Evolutionary conservation across 2,113 vertebrate species (phyloP), one percentile per base, ranked within the genome.

Genomic region (Spea multiplicata): DNA sequence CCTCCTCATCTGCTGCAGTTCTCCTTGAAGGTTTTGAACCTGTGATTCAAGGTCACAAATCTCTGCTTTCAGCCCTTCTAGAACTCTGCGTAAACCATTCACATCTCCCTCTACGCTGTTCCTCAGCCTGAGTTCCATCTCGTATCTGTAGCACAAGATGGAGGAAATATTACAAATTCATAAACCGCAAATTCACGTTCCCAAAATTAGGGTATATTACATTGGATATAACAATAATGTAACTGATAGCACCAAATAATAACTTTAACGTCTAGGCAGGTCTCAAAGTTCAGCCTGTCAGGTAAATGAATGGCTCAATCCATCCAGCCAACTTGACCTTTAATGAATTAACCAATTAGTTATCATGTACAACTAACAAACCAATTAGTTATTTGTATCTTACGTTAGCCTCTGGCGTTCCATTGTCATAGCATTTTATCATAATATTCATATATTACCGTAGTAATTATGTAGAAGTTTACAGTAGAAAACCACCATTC

Each of bases 81-180:
- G 84, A 64, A 90, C 86, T 6, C 82, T 74, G 45, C 82, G 86
- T 55, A 91, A 85, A 3, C 86, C 78, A 0, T 85, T 86, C 4
- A 91, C 84, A 62, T 91, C 89, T 0, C 84, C 78, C 75, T 91
- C 89, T 46, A 92, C 88, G 48, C 86, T 82, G 76, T 87, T 87
- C n/a, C 86, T 44, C 78, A 90, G 71, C 8, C 83, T 76, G 66
- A 87, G 6, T 78, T 92, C 91, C 0, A 82, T 88, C 80, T 92
- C 87, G 0, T 86, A 92, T 75, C 91, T 92, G 10, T 46, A 10
- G 30, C 14, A 13, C 6, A 59, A 59, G 14, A 59, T 59, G 12
- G 14, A 59, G 30, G 30, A 30, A 30, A 30, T 30, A 30, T 30
- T 30, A 30, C 30, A 30, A 30, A 30, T 30, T 30, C 30, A 30